Evolutionary conservation across 2,888 invertebrate species (phyloP), one percentile per base, ranked within the genome.

Genomic region (Synanthedon andrenaeformis): DNA sequence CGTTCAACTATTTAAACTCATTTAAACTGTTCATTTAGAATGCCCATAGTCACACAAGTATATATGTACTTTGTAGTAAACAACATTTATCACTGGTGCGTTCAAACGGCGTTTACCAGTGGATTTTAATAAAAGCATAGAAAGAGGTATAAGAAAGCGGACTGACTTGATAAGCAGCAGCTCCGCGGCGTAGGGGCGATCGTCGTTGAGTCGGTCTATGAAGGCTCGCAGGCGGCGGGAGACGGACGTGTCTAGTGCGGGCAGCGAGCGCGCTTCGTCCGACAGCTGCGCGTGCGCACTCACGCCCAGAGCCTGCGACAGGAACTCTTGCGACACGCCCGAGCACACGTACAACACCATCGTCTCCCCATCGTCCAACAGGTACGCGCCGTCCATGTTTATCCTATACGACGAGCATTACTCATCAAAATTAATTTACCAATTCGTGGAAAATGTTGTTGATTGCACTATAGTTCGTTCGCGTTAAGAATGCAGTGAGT

Each of bases 331-430:
- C 58, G 92, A 91, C 42, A 94, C 92, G 61, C 91, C 93, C 59
- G 94, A 92, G 51, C 97, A 95, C 48, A 99, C 90, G 76, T 96
- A 94, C 52, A 99, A 75, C 51, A 93, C 90, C 83, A 98, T 92
- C 56, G 89, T 89, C 54, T 93, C 92, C 10, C 96, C 96, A 60
- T 93, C 91, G 79, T 99, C 99, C 76, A 99, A 84, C 3, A 99
- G 87, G 78, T 97, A 99, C 10, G 95, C 95, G 41, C 98, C 99
- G 57, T 89, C 90, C 0, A 91, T 87, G 71, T 93, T 93, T 53
- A 96, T 90, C 88, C 88, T 88, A 74, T 4, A 35, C 8, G 35
- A 35, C 10, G 10, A 35, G 10, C 57, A 57, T 49, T 45, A 12
- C 14, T 23, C 6, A 51, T 51, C 5, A 28, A 8, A 35, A 35